Percentiles rank a stretch among this genome's conserved stretches.
Conservation (phyloP, 2,113 vertebrate species). For the Oplegnathus fasciatus region DNA sequence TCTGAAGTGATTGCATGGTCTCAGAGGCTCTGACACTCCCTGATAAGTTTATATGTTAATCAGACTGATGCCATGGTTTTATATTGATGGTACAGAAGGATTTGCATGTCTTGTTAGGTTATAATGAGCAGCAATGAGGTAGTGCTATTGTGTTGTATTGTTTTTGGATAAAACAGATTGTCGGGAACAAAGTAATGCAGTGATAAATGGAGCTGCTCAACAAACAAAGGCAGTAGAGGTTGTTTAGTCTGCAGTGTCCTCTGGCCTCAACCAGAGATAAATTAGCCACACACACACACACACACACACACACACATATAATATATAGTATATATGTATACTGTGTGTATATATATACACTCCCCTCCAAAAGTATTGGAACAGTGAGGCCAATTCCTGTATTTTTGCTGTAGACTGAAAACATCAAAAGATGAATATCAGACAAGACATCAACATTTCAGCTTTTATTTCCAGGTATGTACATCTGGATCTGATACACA, state of each 20-base stretch:
- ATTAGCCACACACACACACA: not conserved
- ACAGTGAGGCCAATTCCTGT: no score
- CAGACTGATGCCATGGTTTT: not conserved
- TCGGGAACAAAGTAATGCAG: slow-evolving; percentile 5
- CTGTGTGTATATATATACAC: not conserved
- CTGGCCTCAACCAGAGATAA: slow-evolving; percentile 15
- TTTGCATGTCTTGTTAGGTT: not conserved
- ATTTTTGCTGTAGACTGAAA: no score
- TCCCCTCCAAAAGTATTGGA: no score
- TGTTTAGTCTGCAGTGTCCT: slow-evolving; percentile 66
- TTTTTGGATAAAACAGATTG: not conserved
- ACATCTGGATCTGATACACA: no score
- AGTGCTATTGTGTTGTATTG: not conserved
- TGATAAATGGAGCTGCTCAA: slow-evolving; percentile 16
- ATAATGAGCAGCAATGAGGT: not conserved
- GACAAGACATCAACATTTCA: no score
- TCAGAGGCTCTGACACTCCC: not conserved
- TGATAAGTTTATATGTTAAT: not conserved
- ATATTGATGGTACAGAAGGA: not conserved
- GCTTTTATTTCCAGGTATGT: no score
- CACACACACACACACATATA: slow-evolving; percentile 2
- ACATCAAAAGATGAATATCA: no score
- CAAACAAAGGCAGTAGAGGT: slow-evolving; percentile 46
- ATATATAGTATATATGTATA: not conserved
- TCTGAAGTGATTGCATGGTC: not conserved